Evolutionary conservation across 2,888 invertebrate genomes (phyloP).

Genomic region (Megaustenia siamemsis): DNA sequence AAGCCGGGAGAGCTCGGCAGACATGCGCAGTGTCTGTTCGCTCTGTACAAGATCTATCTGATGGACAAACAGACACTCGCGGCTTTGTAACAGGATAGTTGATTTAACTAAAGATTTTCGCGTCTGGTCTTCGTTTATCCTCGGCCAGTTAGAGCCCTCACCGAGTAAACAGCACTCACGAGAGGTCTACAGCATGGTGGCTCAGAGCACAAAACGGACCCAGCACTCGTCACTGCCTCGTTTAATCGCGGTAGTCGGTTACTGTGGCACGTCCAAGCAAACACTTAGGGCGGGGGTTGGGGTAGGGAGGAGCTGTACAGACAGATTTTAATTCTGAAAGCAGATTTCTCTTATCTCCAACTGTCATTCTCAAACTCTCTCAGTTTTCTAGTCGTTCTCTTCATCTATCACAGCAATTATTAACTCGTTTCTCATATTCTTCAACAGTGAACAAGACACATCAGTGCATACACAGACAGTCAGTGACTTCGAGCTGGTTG

Average conservation of each 20-base stretch:
- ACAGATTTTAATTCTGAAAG: too few species aligned
- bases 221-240: background rate
- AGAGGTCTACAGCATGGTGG: conserved; percentile 10
- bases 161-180: conserved; percentile 43
- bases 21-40: background rate
- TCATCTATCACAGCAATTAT: too few species aligned
- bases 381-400: too few species aligned
- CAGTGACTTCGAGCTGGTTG: too few species aligned
- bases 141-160: conserved; percentile 32
- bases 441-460: too few species aligned
- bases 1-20: background rate
- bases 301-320: too few species aligned
- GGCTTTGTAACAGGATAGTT: conserved; percentile 48
- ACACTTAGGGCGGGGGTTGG: background rate
- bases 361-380: too few species aligned
- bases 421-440: too few species aligned
- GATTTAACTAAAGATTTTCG: conserved; percentile 47
- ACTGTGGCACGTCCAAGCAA: conserved; percentile 16
- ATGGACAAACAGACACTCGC: conserved; percentile 22
- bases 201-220: conserved; percentile 19
- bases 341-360: too few species aligned
- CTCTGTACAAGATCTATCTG: conserved; percentile 10
- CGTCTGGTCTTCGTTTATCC: conserved; percentile 10
- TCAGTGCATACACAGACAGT: too few species aligned
- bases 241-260: conserved; percentile 18